Base-by-base conservation (phyloP, 2,113 vertebrate genomes). In the Tetraodon nigroviridis region DNA sequence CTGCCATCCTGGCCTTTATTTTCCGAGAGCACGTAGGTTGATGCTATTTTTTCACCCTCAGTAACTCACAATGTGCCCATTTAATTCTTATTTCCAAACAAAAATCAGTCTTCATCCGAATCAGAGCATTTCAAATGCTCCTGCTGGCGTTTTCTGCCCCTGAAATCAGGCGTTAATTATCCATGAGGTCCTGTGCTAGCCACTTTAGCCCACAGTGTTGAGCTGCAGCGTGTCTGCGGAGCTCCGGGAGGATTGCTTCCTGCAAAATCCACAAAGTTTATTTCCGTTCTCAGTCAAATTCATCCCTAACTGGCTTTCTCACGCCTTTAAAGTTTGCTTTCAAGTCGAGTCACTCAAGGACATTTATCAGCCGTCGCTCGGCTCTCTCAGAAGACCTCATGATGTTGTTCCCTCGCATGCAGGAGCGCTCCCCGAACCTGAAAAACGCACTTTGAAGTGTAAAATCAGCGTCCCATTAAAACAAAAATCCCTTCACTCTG, bases 1-100 rank as follows among this genome's bases (percentile, higher is more conserved):
- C 94, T 59, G 95, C 93, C 70, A 94, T 97, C 85, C 79, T 95
- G 80, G 95, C 93, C 79, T 98, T 96, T 80, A 89, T 96, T 78
- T 96, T 96, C 89, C 91, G 93, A 73, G 93, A 94, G 61, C 93
- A 97, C 0, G 95, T 98, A 90, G 87, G 95, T 94, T 45, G 10
- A 18, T 15, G 17, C 11, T 37, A 15, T 40, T 16, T 59, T 58
- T 12, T 42, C 41, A 22, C 8, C 42, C 45, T 53, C 73, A 37
- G 51, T 71, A 53, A 53, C 27, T 29, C 40, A 3, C 54, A 16
- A 53, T 44, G 7, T 44, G 20, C 20, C 24, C 24, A 27, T 27
- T 27, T 27, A 4, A 40, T 32, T 67, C 45, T 51, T 17, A 47
- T 48, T 69, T 16, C 45, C 17, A 42, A 6, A 20, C 6, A 54